Base-by-base conservation (phyloP, 2,888 invertebrate genomes). In the Caenorhabditis macrosperma region DNA sequence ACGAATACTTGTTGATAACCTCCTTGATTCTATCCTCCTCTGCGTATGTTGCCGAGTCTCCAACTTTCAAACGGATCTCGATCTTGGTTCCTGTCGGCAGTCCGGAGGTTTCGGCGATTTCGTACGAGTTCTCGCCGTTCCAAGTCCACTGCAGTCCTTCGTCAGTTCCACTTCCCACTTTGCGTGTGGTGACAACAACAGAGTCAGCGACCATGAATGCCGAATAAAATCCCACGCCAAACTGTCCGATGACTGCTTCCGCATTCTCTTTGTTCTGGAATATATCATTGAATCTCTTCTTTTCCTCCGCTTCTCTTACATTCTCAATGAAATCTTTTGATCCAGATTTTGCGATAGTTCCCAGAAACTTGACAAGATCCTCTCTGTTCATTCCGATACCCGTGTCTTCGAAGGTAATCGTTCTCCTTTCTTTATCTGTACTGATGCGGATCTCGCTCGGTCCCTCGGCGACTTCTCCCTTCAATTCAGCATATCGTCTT, bases 221-320 rank as follows among this genome's bases (percentile, higher is more conserved):
- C 15, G 97, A 97, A 91, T 98, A 98, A 91, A 98, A 98, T 0
- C 97, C 98, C 20, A 98, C 98, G 84, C 97, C 98, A 93, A 98
- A 98, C 91, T 98, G 97, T 3, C 97, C 96, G 91, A 97, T 96
- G 64, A 97, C 96, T 81, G 94, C 94, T 59, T 93, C 94, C 0
- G 93, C 93, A 46, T 85, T 84, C 26, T 87, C 84, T 38, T 82
- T 82, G 63, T 85, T 84, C 77, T 85, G 54, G 17, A 87, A 81
- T n/a, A 41, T n/a, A n/a, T n/a, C n/a, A n/a, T n/a, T n/a, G n/a
- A n/a, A n/a, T n/a, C n/a, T n/a, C n/a, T n/a, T n/a, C n/a, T n/a
- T n/a, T n/a, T n/a, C n/a, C n/a, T n/a, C n/a, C n/a, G n/a, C 0
- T 28, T 6, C 24, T 3, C 60, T 41, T 28, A 85, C 83, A 61